Conservation (phyloP, 2,113 vertebrate species). For the Oreochromis tanganicae region DNA sequence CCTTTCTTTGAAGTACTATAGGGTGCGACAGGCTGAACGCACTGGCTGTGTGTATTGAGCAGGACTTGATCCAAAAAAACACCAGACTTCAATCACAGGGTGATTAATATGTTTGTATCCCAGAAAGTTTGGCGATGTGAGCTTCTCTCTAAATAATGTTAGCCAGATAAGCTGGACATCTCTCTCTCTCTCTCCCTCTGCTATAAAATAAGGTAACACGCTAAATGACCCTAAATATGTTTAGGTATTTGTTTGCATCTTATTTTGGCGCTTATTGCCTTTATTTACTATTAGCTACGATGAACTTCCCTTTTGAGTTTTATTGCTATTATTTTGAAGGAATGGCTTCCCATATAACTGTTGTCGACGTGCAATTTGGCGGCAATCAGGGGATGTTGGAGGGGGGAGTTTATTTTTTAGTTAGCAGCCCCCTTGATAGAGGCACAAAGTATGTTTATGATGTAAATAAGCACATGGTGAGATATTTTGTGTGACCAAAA, state of each 20-base stretch:
- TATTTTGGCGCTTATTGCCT: rapidly evolving
- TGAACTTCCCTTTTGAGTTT: rapidly evolving
- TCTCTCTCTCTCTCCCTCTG: background rate
- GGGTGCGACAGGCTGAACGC: background rate
- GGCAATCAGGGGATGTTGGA: rapidly evolving
- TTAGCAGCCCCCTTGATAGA: background rate
- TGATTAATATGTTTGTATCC: background rate
- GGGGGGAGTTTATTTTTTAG: background rate
- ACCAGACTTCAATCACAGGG: background rate
- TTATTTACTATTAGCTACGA: rapidly evolving
- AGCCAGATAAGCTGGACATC: rapidly evolving
- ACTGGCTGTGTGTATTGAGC: rapidly evolving
- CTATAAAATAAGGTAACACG: rapidly evolving
- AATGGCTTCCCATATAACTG: background rate
- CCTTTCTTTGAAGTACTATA: background rate
- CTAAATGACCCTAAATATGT: rapidly evolving
- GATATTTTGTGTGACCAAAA: background rate
- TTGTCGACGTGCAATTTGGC: rapidly evolving
- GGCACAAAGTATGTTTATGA: background rate
- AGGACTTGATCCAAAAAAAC: background rate
- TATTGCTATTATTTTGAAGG: background rate
- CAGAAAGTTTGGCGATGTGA: background rate
- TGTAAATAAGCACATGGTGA: background rate
- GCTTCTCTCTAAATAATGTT: background rate
- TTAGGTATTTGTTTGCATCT: background rate